Evolutionary conservation across 2,113 vertebrate species (phyloP).

Genomic region (Scytalopus superciliaris): DNA sequence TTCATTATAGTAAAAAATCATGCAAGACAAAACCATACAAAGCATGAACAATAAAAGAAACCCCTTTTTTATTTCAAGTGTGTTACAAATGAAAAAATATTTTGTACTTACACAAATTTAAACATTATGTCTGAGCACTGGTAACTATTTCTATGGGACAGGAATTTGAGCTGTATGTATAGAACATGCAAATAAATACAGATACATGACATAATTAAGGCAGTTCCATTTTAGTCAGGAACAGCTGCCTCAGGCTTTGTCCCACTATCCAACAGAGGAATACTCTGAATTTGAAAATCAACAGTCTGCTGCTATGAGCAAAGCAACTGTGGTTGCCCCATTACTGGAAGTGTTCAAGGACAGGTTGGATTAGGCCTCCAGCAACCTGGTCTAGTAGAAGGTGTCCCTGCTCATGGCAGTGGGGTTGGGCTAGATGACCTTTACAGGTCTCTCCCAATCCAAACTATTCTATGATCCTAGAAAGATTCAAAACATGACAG

Average conservation of each 20-base stretch:
- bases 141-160: neutral
- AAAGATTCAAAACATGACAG: no score
- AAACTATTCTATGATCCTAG: no score
- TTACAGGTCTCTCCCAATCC: no score
- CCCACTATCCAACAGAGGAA: neutral
- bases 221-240: neutral
- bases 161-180: rapidly evolving
- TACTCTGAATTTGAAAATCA: neutral
- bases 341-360: neutral
- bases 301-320: neutral
- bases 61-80: neutral
- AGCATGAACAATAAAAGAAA: neutral
- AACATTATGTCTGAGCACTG: neutral
- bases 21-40: neutral
- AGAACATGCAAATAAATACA: neutral
- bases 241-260: neutral
- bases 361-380: no score
- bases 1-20: neutral
- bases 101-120: neutral
- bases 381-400: no score
- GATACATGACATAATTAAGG: neutral
- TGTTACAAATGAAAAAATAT: neutral
- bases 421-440: no score
- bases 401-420: no score
- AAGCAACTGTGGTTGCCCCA: neutral